Base-by-base conservation (phyloP, 2,888 invertebrate genomes). In the Dexiosoma caninum region DNA sequence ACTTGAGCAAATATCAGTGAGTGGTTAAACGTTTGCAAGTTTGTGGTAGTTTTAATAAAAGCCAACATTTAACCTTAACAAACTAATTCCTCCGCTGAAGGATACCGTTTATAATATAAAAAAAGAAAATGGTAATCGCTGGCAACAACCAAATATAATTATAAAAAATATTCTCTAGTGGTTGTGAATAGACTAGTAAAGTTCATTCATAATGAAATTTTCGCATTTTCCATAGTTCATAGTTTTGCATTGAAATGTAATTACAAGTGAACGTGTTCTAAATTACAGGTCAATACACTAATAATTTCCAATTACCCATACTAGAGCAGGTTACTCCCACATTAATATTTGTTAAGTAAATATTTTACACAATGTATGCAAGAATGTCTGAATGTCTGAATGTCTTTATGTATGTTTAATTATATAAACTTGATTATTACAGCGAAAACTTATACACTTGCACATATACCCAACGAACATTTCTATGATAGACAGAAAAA, bases 221-320 rank as follows among this genome's bases (percentile, higher is more conserved):
- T 72, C 44, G 16, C 9, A 16, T 14, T 69, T 62, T 76, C 27
- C 16, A 21, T 71, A 30, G 60, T 80, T 66, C 44, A 55, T 60
- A 53, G 75, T 67, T 76, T 72, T 62, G 67, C 55, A 77, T 64
- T 74, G 64, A 77, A 77, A 57, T 69, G 64, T 71, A 81, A 72
- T 77, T 64, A 72, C 55, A 77, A 77, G 67, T 46, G 69, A 72
- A 77, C 64, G 81, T 77, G 62, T 81, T 76, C 72, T 57, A 78
- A 81, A 78, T 81, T 75, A 75, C 81, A 78, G 83, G 81, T 81
- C 83, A 83, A 83, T 81, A 79, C 66, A 66, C 82, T 59, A 74
- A 82, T 83, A 81, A 82, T 74, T 83, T 82, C 69, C 78, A 82
- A 83, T 83, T 83, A 83, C 77, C 66, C 77, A 72, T 32, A 67